Conservation (phyloP, 2,113 vertebrate species). For the Clarias magur region DNA sequence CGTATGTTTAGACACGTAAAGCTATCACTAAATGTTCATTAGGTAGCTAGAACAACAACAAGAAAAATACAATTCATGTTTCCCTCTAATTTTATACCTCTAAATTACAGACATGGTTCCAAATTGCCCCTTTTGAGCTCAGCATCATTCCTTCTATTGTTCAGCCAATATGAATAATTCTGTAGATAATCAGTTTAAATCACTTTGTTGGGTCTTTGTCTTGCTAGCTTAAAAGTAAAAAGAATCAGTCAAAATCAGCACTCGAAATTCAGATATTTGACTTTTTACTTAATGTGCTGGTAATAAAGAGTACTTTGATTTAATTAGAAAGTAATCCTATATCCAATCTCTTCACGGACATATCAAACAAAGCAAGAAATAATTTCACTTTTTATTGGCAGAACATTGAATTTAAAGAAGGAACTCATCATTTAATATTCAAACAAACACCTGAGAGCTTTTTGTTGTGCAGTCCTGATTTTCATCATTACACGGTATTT, state of each 20-base stretch:
- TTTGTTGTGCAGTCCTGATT: background rate
- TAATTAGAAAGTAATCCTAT: background rate
- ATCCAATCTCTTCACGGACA: background rate
- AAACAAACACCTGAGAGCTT: background rate
- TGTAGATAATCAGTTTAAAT: background rate
- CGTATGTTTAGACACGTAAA: background rate
- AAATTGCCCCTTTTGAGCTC: background rate
- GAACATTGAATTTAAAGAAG: background rate
- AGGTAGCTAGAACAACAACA: background rate
- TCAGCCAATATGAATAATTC: background rate
- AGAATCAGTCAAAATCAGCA: background rate
- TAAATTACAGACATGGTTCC: background rate
- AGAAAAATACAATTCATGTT: background rate
- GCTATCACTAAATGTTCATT: background rate
- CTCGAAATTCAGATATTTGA: background rate
- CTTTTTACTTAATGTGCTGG: background rate
- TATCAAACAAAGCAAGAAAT: background rate
- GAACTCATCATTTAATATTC: background rate
- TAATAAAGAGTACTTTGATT: background rate
- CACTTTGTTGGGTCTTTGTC: background rate
- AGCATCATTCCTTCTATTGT: background rate
- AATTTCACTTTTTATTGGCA: background rate
- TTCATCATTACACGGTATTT: background rate
- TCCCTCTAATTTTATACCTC: background rate
- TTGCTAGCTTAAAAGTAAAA: background rate